Base-by-base conservation (phyloP, 2,888 invertebrate genomes). In the Thysanoteuthis rhombus region DNA sequence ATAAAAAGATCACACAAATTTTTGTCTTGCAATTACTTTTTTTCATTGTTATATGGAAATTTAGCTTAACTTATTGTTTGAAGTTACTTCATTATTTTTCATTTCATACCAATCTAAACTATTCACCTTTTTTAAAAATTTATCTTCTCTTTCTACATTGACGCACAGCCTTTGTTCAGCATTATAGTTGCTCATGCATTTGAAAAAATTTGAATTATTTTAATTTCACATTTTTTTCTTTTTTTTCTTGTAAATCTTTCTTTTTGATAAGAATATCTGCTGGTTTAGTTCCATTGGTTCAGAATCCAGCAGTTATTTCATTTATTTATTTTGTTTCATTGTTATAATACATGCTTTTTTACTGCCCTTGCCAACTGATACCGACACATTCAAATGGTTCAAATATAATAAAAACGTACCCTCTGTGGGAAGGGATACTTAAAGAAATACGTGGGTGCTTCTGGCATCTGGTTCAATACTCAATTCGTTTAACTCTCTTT, bases 311-410 rank as follows among this genome's bases (percentile, higher is more conserved):
- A 75, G 75, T n/a, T 75, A 10, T 75, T 75, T 58, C 58, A 58
- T 28, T 58, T 2, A 58, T 58, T 75, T 75, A 25, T 52, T 75
- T 75, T n/a, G 19, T 75, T 75, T 75, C 25, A 52, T 52, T 75
- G 75, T 75, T 75, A 75, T 75, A 75, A 75, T n/a, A 75, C 75
- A 75, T 75, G 75, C n/a, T 75, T 75, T 75, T 75, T 75, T n/a
- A 75, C 75, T n/a, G n/a, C 75, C 75, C 75, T 75, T 75, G 75
- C 75, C 75, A 75, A 75, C n/a, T 75, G 75, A 36, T n/a, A 75
- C 75, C 10, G 75, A 75, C 75, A n/a, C 19, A 75, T 75, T 75
- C n/a, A 75, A 75, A 75, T 75, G 75, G 75, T 75, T 75, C 75
- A 75, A 75, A 75, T n/a, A 75, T n/a, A n/a, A n/a, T n/a, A 75